These are phyloP conservation scores for Indri indri DNA, from an alignment of 2,113 vertebrate species.

Conservation along the genomic window DNA sequence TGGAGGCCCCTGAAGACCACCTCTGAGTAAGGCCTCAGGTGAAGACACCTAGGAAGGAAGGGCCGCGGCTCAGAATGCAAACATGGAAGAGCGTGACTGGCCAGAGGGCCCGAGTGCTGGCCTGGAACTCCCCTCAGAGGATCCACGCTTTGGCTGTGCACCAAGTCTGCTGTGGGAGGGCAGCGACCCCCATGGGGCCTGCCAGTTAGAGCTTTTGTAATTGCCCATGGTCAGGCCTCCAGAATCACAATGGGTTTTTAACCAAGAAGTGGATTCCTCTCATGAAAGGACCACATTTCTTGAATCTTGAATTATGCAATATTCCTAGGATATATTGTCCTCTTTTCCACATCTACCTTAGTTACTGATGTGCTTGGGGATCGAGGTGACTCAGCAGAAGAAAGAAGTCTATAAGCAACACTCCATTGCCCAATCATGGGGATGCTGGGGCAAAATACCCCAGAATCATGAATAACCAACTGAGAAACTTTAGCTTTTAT, in stretches of 20 bases:
- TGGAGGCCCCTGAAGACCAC: neutral
- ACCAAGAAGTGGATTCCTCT: neutral
- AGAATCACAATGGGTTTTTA: neutral
- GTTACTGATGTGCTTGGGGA: too few species aligned
- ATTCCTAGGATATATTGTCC: neutral
- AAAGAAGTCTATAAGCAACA: neutral
- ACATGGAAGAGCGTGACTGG: too few species aligned
- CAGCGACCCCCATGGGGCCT: too few species aligned
- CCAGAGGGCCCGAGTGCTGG: neutral
- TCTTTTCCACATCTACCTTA: neutral
- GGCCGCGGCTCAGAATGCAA: neutral
- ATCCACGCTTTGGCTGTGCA: too few species aligned
- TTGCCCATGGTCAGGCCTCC: neutral
- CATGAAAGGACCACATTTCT: neutral
- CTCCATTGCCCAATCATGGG: fast-evolving
- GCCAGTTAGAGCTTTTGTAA: neutral
- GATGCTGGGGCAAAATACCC: neutral
- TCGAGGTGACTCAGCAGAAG: neutral
- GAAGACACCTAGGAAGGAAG: neutral
- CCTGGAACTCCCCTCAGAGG: neutral
- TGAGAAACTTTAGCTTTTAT: neutral
- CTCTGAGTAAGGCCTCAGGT: neutral
- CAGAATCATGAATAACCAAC: fast-evolving
- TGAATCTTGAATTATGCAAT: too few species aligned
- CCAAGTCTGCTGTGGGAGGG: neutral